Evolutionary conservation across 2,888 invertebrate species (phyloP).

Genomic region (Ethmia dodecea): DNA sequence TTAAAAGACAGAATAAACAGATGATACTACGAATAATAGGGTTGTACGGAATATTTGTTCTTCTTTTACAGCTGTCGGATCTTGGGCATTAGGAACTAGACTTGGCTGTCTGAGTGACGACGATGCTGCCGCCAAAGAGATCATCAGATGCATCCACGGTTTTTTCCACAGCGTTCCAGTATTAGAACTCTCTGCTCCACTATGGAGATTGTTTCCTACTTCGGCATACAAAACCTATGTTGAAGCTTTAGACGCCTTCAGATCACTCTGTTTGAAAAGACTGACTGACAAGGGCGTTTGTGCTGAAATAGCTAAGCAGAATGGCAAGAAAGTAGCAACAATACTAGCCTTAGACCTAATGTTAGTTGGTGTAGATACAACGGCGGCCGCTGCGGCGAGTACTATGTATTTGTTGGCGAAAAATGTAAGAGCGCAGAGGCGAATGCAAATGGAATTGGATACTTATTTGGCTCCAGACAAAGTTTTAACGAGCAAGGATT

Average conservation of each 20-base stretch:
- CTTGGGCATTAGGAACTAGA: slow-evolving; percentile 88
- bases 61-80: slow-evolving; percentile 85
- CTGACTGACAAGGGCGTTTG: slow-evolving; percentile 64
- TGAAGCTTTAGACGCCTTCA: slow-evolving; percentile 83
- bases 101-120: slow-evolving; percentile 84
- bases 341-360: slow-evolving; percentile 87
- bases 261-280: slow-evolving; percentile 73
- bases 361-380: slow-evolving; percentile 89
- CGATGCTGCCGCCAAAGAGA: slow-evolving; percentile 84
- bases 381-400: slow-evolving; percentile 86
- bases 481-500: slow-evolving; percentile 75
- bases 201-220: slow-evolving; percentile 86
- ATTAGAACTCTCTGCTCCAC: slow-evolving; percentile 84
- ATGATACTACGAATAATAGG: too few relatives aligned
- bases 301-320: slow-evolving; percentile 52
- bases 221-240: slow-evolving; percentile 84
- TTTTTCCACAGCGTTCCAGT: slow-evolving; percentile 88
- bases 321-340: slow-evolving; percentile 74
- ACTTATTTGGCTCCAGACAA: slow-evolving; percentile 71
- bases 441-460: slow-evolving; percentile 80
- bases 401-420: slow-evolving; percentile 85
- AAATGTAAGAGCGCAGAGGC: slow-evolving; percentile 82
- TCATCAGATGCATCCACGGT: slow-evolving; percentile 86
- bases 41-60: too few relatives aligned
- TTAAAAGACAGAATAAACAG: too few relatives aligned